phyloP scores from a whole-genome alignment of 2,113 vertebrate species.

The Malaclemys terrapin region DNA sequence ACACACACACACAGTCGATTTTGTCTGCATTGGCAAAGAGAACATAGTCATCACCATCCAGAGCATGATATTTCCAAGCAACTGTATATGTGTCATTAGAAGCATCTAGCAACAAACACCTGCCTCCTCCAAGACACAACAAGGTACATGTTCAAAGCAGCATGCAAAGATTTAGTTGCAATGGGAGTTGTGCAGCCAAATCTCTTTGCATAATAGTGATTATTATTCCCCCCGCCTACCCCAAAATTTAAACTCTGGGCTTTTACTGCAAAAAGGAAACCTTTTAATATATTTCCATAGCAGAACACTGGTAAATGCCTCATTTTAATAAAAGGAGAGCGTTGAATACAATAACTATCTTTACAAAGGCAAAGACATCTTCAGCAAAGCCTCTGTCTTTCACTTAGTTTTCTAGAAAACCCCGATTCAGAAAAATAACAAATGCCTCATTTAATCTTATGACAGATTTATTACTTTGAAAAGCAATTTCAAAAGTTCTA shows the following conservation, averaged over 20 bases:
- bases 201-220: background rate
- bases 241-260: background rate
- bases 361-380: background rate
- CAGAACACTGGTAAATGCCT: background rate
- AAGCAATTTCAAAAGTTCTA: constrained; percentile 52
- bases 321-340: background rate
- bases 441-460: constrained; percentile 26
- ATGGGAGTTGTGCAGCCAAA: background rate
- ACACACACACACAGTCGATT: background rate
- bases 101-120: background rate
- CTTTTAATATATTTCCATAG: background rate
- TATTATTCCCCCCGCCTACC: background rate
- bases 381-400: background rate
- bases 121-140: background rate
- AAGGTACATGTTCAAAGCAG: background rate
- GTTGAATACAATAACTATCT: background rate
- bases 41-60: background rate
- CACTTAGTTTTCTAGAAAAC: background rate
- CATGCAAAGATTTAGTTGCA: background rate
- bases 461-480: constrained; percentile 49
- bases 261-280: background rate
- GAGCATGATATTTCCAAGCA: background rate
- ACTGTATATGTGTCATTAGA: background rate
- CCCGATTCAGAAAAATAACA: background rate
- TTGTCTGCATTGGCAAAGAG: background rate